These are phyloP conservation scores for Panagrolaimus sp. DNA, from an alignment of 1,140 invertebrate species.

Conservation along the genomic window DNA sequence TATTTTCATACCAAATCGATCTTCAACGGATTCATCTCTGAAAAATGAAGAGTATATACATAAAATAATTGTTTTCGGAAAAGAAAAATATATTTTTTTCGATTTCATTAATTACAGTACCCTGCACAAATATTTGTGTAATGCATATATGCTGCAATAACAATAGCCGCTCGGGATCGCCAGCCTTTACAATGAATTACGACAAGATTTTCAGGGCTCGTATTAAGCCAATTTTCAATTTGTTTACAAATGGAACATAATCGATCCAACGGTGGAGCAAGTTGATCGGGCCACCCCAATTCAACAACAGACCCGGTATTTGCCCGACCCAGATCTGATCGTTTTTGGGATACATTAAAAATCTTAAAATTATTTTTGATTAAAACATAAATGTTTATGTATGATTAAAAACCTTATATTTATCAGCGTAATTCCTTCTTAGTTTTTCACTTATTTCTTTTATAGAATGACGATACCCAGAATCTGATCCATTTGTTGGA, in stretches of 20 bases:
- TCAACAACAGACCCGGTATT: conserved; percentile 65
- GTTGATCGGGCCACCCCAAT: conserved; percentile 74
- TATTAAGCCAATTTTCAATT: conserved; percentile 80
- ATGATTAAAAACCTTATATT: conserved; percentile 62
- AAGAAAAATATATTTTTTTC: neutral
- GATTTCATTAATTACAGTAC: conserved; percentile 46
- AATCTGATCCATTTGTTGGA: conserved; percentile 65
- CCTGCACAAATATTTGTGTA: conserved; percentile 82
- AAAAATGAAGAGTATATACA: conserved; percentile 37
- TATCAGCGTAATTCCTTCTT: conserved; percentile 21
- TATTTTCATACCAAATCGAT: conserved; percentile 81
- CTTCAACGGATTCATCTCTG: conserved; percentile 76
- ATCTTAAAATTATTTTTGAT: too few species aligned
- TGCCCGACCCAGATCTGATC: conserved; percentile 65
- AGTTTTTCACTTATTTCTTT: conserved; percentile 66
- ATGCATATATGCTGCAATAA: conserved; percentile 84
- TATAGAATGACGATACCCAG: conserved; percentile 64
- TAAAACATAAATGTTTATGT: too few species aligned
- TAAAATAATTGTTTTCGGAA: neutral
- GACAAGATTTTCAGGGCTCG: conserved; percentile 71
- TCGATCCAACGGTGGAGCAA: conserved; percentile 79
- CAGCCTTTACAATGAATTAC: conserved; percentile 78
- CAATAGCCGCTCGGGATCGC: conserved; percentile 74
- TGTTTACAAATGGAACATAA: conserved; percentile 84
- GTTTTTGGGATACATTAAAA: conserved; percentile 74